These are phyloP conservation scores for Hermodice carunculata DNA, from an alignment of 2,888 invertebrate genomes.

Conservation along the genomic window DNA sequence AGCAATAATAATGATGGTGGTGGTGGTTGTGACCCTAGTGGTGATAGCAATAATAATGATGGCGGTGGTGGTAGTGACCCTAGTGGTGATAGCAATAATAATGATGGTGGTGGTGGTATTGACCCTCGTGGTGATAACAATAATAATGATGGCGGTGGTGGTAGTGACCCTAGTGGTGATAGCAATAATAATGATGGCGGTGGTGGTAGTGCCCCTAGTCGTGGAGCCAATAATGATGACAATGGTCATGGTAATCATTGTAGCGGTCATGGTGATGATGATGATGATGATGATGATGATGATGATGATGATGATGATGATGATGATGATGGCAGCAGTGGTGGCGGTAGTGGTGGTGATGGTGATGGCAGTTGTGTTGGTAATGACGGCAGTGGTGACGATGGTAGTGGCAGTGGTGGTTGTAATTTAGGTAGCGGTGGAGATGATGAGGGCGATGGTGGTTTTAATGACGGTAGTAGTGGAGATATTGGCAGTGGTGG, in stretches of 20 bases:
- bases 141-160: conserved; percentile 8
- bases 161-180: conserved; percentile 1
- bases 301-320: neutral
- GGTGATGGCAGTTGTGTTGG: neutral
- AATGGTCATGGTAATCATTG: neutral
- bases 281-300: neutral
- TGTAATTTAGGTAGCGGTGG: neutral
- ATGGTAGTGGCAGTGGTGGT: neutral
- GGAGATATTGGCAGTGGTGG: too few relatives aligned
- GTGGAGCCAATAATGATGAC: neutral
- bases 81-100: neutral
- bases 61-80: neutral
- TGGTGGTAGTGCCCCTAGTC: neutral
- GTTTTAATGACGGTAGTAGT: too few relatives aligned
- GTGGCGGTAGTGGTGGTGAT: neutral
- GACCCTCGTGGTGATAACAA: neutral
- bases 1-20: conserved; percentile 6
- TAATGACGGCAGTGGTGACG: neutral
- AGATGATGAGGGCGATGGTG: too few relatives aligned
- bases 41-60: neutral
- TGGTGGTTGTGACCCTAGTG: conserved; percentile 3
- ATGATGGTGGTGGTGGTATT: neutral
- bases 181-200: neutral
- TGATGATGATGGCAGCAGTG: neutral
- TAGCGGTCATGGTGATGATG: neutral